Conservation (phyloP, 2,888 invertebrate genomes). For the Leuctra nigra region DNA sequence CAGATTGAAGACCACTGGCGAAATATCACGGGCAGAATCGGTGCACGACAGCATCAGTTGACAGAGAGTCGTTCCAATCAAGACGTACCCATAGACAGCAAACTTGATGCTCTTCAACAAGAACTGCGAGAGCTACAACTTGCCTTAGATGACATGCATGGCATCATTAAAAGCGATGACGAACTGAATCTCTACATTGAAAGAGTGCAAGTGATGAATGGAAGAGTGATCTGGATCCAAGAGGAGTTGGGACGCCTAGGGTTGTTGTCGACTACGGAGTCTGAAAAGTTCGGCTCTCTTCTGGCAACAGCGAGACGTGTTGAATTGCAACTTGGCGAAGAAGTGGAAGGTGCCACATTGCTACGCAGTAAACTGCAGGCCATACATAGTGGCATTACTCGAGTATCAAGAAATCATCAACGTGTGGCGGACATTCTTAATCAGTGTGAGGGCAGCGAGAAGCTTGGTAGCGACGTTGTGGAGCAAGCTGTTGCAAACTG, state of each 20-base stretch:
- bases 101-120: slow-evolving; percentile 64
- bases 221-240: slow-evolving; percentile 68
- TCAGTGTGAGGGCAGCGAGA: slow-evolving; percentile 62
- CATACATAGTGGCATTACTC: slow-evolving; percentile 61
- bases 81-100: slow-evolving; percentile 66
- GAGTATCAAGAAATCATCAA: slow-evolving; percentile 61
- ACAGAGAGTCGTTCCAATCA: slow-evolving; percentile 59
- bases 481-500: slow-evolving; percentile 70
- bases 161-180: slow-evolving; percentile 75
- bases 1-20: slow-evolving; percentile 74
- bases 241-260: slow-evolving; percentile 73
- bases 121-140: slow-evolving; percentile 67
- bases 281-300: slow-evolving; percentile 68
- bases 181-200: slow-evolving; percentile 76
- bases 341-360: slow-evolving; percentile 62
- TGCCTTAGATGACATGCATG: slow-evolving; percentile 63
- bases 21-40: slow-evolving; percentile 55
- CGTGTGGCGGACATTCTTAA: slow-evolving; percentile 55
- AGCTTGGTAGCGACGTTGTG: slow-evolving; percentile 67
- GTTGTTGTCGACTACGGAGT: slow-evolving; percentile 57
- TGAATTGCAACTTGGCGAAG: slow-evolving; percentile 66
- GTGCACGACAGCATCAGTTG: slow-evolving; percentile 21
- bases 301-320: slow-evolving; percentile 63
- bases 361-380: slow-evolving; percentile 68
- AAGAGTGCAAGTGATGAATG: slow-evolving; percentile 67